Evolutionary conservation across 2,888 invertebrate species (phyloP).

Genomic region (Liposcelis brunnea): DNA sequence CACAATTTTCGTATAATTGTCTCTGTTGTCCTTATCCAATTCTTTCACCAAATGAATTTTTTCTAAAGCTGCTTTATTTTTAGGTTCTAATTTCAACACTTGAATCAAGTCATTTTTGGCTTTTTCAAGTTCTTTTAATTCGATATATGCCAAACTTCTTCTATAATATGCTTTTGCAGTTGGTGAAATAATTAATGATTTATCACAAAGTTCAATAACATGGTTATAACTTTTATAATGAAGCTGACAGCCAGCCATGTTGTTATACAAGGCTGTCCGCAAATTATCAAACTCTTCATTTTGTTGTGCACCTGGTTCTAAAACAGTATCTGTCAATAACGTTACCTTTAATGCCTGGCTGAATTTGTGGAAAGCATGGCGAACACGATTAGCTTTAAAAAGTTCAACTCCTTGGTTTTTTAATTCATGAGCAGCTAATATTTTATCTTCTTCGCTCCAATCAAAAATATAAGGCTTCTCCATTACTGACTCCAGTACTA

Average conservation of each 20-base stretch:
- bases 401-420: constrained; percentile 42
- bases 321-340: constrained; percentile 18
- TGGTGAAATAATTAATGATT: constrained; percentile 27
- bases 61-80: constrained; percentile 41
- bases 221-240: constrained; percentile 46
- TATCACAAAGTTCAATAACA: constrained; percentile 41
- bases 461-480: constrained; percentile 29
- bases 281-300: constrained; percentile 31
- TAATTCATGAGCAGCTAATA: constrained; percentile 31
- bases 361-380: constrained; percentile 57
- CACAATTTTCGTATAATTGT: constrained; percentile 37
- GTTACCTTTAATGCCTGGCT: constrained; percentile 48
- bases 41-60: constrained; percentile 38
- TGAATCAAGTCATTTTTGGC: constrained; percentile 41
- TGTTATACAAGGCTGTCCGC: constrained; percentile 50
- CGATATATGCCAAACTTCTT: constrained; percentile 30
- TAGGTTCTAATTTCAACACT: constrained; percentile 40
- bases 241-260: constrained; percentile 66
- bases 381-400: constrained; percentile 39
- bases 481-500: constrained; percentile 15
- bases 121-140: constrained; percentile 43
- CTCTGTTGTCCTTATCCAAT: constrained; percentile 41
- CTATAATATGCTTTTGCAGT: constrained; percentile 34
- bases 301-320: constrained; percentile 29
- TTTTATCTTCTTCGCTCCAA: constrained; percentile 37